These are phyloP conservation scores for Perca fluviatilis DNA, from an alignment of 2,113 vertebrate species.

Conservation along the genomic window DNA sequence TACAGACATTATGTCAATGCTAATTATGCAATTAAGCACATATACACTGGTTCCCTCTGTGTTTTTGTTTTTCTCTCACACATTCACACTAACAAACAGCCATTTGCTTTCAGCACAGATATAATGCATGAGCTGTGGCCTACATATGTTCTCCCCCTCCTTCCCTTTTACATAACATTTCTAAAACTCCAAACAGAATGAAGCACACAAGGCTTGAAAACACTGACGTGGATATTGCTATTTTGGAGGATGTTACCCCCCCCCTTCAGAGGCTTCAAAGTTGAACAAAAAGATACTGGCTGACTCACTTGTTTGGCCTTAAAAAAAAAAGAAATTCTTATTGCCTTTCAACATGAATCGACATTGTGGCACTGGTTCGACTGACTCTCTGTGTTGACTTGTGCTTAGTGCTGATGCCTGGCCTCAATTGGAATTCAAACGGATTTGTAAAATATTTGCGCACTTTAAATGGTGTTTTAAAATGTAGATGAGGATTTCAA, in stretches of 20 bases:
- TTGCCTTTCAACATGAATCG: conserved; percentile 43
- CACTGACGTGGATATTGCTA: conserved; percentile 39
- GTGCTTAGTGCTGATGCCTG: conserved; percentile 30
- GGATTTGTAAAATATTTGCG: conserved; percentile 58
- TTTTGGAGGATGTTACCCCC: conserved; percentile 27
- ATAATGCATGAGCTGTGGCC: conserved; percentile 48
- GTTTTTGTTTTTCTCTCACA: conserved; percentile 15
- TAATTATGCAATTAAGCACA: conserved; percentile 25
- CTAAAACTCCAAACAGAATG: conserved; percentile 46
- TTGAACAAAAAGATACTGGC: conserved; percentile 37
- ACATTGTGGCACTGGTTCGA: conserved; percentile 32
- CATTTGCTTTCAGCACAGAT: conserved; percentile 25
- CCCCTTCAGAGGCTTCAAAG: conserved; percentile 29
- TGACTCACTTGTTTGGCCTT: conserved; percentile 25
- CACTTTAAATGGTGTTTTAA: conserved; percentile 58
- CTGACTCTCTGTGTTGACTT: conserved; percentile 16
- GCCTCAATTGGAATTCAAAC: conserved; percentile 59
- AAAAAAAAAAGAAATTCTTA: conserved; percentile 33
- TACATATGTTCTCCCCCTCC: conserved; percentile 55
- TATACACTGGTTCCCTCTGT: not conserved
- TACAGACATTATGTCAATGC: not conserved
- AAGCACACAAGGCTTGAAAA: conserved; percentile 31
- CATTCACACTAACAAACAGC: conserved; percentile 14
- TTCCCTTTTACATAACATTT: conserved; percentile 40
- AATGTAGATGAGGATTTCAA: conserved; percentile 48